phyloP scores from a whole-genome alignment of 2,797 vertebrate genomes.

The Lophotriccus pileatus region DNA sequence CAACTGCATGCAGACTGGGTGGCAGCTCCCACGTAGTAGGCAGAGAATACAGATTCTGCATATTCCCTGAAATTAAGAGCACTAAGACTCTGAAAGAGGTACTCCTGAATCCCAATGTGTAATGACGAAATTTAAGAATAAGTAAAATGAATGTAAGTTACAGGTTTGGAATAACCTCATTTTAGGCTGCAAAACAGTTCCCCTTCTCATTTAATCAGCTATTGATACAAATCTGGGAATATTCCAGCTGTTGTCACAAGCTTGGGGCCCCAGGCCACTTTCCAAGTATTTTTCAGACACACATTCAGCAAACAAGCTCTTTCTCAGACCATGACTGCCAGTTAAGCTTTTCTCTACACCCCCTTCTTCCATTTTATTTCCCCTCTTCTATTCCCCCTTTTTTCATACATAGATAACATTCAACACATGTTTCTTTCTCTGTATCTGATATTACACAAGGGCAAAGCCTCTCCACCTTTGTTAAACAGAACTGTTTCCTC shows the following conservation, averaged over 20 bases:
- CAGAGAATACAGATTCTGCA: not conserved
- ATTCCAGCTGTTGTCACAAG: not conserved
- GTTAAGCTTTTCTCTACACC: not conserved
- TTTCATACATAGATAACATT: not conserved
- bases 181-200: not conserved
- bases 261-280: not conserved
- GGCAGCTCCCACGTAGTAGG: not conserved
- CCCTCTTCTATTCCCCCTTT: not conserved
- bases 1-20: not conserved
- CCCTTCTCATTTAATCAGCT: not conserved
- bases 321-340: not conserved
- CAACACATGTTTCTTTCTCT: not conserved
- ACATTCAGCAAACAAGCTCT: not conserved
- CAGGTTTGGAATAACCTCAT: not conserved
- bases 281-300: not conserved
- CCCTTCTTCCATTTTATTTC: not conserved
- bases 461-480: conserved; percentile 10
- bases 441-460: not conserved
- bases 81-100: not conserved
- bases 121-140: not conserved
- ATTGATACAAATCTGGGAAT: not conserved
- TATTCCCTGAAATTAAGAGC: not conserved
- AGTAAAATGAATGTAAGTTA: not conserved
- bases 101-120: not conserved
- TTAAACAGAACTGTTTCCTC: conserved; percentile 26